Evolutionary conservation across 2,797 vertebrate species (phyloP).

Genomic region (Myiotriccus ornatus): DNA sequence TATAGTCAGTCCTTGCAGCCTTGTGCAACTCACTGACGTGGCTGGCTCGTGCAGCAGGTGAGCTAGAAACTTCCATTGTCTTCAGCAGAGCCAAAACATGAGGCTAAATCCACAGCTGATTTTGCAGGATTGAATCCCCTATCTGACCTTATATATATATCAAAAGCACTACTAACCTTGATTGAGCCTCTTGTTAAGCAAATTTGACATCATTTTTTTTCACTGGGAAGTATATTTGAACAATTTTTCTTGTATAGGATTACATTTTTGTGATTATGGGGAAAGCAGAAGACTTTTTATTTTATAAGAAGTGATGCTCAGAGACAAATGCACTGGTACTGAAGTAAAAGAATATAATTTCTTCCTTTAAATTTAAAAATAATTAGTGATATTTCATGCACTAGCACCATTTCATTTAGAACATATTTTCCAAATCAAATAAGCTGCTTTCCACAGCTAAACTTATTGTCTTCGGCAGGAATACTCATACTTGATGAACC

Average conservation of each 20-base stretch:
- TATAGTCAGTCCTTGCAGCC: neutral
- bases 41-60: neutral
- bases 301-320: neutral
- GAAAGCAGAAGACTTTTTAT: neutral
- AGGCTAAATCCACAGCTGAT: neutral
- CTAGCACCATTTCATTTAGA: neutral
- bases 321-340: neutral
- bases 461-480: conserved; percentile 74
- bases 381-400: neutral
- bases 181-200: neutral
- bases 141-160: neutral
- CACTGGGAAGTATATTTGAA: neutral
- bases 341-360: neutral
- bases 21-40: neutral
- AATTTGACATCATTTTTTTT: neutral
- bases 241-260: neutral
- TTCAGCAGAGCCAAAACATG: neutral
- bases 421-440: neutral
- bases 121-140: neutral
- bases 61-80: neutral
- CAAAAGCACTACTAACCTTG: neutral
- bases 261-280: neutral
- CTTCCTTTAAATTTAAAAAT: neutral
- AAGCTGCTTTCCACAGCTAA: neutral
- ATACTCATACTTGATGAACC: conserved; percentile 96